Base-by-base conservation (phyloP, 2,113 vertebrate species). In the Nycticebus coucang region DNA sequence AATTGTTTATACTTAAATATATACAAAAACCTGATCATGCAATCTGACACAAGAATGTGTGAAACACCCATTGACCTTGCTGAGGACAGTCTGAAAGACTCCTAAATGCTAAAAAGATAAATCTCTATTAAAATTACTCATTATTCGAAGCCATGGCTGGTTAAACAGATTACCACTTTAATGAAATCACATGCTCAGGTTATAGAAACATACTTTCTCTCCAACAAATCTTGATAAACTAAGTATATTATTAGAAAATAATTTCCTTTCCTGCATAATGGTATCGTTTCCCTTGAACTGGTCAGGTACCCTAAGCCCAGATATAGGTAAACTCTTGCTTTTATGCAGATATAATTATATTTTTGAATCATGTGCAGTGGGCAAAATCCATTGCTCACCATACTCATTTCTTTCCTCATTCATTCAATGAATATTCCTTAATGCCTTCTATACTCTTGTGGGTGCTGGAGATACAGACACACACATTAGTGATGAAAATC, bases 151-250 rank as follows among this genome's bases (percentile, higher is more conserved):
- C 59, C 91, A 80, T 68, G 75, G 5, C 26, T 96, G 50, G 9
- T 92, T 95, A 62, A 55, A 81, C 37, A 82, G 35, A 94, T 9
- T 84, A 72, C 3, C 64, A 6, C 28, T 97, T 93, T 96, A 91
- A 92, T 89, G 75, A 77, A 87, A 55, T 57, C 37, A 37, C 14
- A 95, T 37, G 1, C 0, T 15, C 68, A 82, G 60, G 0, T 13
- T 60, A 86, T 13, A 57, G 7, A 66, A 60, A 89, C 5, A 81
- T 33, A 4, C 1, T 83, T 81, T 50, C 12, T 28, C 33, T 74
- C 13, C 68, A 88, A 88, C 0, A 7, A 30, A 53, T 66, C 13
- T 92, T 79, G 17, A 17, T 78, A 92, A 68, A 66, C 3, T 78
- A 80, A 72, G 14, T 37, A 11, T 33, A 53, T 75, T 68, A 62